Base-by-base conservation (phyloP, 1,140 invertebrate species). In the Tetragonula clypearis region DNA sequence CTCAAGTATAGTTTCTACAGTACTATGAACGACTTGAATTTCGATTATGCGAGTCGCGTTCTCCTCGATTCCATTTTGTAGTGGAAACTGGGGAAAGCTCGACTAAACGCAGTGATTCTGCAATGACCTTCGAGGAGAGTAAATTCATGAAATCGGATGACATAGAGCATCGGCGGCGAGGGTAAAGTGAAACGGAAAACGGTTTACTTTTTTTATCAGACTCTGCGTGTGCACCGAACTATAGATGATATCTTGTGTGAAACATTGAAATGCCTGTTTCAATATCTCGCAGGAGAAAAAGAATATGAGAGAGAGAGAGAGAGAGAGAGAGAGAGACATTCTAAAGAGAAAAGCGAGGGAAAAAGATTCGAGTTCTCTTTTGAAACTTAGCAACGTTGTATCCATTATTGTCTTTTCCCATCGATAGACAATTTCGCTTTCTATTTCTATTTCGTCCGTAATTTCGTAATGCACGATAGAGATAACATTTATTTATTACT, bases 71-170 rank as follows among this genome's bases (percentile, higher is more conserved):
- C 1, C 1, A 86, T 89, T 88, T 86, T 88, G 62, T 86, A 72
- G n/a, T 88, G 72, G 84, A 89, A 83, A 77, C 83, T 87, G 19
- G 87, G 66, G 87, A 88, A 88, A 88, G 79, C 72, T 66, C 5
- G 6, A 65, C 49, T 71, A 35, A 30, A 56, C 55, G 60, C 19
- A 56, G 53, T 69, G 68, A 11, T 79, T 30, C 19, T 75, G 68
- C 62, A 84, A 79, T 68, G 26, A 69, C 41, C 76, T 62, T 49
- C 6, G 41, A 60, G 75, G 76, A 84, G 79, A 84, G 82, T 79
- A 62, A 62, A 60, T 84, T 79, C 75, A 72, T 79, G 68, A 55
- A 58, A 17, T 23, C 19, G 56, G 19, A n/a, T 21, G 19, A 55
- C 19, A 26, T 56, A 17, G 55, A 49, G 68, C 15, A 72, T 41